Evolutionary conservation across 2,888 invertebrate species (phyloP).

Genomic region (Pecten maximus): DNA sequence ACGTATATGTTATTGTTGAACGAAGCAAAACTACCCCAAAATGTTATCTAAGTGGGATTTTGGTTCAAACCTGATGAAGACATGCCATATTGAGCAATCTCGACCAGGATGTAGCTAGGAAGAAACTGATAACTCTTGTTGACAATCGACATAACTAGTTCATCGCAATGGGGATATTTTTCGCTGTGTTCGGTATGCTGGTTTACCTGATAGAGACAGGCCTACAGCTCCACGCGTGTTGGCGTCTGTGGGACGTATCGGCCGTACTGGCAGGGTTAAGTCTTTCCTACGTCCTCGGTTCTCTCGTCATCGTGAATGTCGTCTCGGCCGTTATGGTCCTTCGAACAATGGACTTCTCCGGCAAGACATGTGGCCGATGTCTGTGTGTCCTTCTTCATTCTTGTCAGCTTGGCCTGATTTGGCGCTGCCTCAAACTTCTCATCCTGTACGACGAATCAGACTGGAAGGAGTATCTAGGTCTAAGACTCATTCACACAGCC

Average conservation of each 20-base stretch:
- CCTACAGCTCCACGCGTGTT: slow-evolving; percentile 59
- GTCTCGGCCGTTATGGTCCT: slow-evolving; percentile 67
- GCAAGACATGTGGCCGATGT: slow-evolving; percentile 57
- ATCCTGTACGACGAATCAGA: slow-evolving; percentile 65
- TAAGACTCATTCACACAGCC: slow-evolving; percentile 68
- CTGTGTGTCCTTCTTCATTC: slow-evolving; percentile 68
- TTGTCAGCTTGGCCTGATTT: slow-evolving; percentile 68
- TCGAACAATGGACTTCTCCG: slow-evolving; percentile 63
- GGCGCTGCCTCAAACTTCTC: slow-evolving; percentile 69
- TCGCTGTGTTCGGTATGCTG: slow-evolving; percentile 50
- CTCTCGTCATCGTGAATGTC: slow-evolving; percentile 66
- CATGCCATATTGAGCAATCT: not conserved
- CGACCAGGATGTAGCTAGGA: not conserved
- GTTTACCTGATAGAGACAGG: slow-evolving; percentile 58
- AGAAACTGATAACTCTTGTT: not conserved
- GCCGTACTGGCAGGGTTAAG: slow-evolving; percentile 56
- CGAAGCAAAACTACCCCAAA: not conserved
- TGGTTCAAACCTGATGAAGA: not conserved
- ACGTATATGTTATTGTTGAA: no score
- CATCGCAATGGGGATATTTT: slow-evolving; percentile 48
- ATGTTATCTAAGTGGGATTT: not conserved
- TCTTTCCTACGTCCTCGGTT: slow-evolving; percentile 58
- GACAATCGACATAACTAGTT: not conserved
- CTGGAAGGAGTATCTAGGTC: slow-evolving; percentile 64
- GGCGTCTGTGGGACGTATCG: slow-evolving; percentile 48